phyloP scores from a whole-genome alignment of 2,888 invertebrate species.

The Drosophila cognata region DNA sequence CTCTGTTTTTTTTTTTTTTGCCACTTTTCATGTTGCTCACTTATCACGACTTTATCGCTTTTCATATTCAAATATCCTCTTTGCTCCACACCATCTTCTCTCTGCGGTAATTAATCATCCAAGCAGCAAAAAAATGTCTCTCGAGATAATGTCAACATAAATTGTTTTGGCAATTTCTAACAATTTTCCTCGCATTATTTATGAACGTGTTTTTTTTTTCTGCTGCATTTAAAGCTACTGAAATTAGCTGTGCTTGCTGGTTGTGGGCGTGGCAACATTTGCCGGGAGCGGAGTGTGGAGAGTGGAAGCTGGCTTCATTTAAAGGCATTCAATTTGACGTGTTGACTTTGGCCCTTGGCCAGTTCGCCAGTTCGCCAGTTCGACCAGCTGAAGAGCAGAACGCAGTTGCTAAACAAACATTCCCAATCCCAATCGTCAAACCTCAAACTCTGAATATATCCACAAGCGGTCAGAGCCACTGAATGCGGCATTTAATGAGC shows the following conservation, averaged over 20 bases:
- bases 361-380: slow-evolving; percentile 13
- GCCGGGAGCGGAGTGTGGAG: not conserved
- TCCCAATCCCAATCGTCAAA: slow-evolving; percentile 1
- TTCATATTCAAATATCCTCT: slow-evolving; percentile 72
- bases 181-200: slow-evolving; percentile 83
- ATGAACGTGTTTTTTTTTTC: slow-evolving; percentile 55
- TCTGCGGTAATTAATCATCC: slow-evolving; percentile 71
- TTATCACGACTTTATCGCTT: slow-evolving; percentile 68
- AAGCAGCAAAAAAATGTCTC: slow-evolving; percentile 74
- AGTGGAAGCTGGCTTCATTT: slow-evolving; percentile 17
- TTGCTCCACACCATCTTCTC: not conserved
- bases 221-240: slow-evolving; percentile 43
- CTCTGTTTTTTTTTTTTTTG: slow-evolving; percentile 20
- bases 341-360: slow-evolving; percentile 73
- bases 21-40: slow-evolving; percentile 38
- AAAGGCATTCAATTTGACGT: slow-evolving; percentile 56
- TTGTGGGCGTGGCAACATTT: slow-evolving; percentile 42
- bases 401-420: slow-evolving; percentile 41
- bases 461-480: slow-evolving; percentile 44
- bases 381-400: slow-evolving; percentile 6
- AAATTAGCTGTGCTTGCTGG: slow-evolving; percentile 54
- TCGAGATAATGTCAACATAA: slow-evolving; percentile 85
- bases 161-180: slow-evolving; percentile 85
- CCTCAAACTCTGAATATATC: slow-evolving; percentile 6
- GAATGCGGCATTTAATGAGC: slow-evolving; percentile 77